A percentile compares a stretch with the other conserved stretches of the same genome.
Conservation (phyloP, 1,140 invertebrate genomes). For the Cydia strobilella region DNA sequence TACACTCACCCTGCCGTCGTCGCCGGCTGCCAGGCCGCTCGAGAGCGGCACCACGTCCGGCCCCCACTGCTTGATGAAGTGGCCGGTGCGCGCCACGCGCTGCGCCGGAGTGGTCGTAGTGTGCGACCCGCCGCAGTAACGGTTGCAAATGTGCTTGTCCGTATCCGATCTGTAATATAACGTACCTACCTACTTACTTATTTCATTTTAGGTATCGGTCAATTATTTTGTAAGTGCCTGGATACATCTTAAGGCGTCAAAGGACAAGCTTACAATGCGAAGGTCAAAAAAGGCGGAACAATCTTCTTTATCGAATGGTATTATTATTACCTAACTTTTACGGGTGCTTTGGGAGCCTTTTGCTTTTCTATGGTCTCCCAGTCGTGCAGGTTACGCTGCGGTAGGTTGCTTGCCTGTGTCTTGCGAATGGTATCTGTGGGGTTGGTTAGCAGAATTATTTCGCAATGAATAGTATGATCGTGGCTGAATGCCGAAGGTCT, state of each 20-base stretch:
- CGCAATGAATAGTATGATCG: too few species aligned
- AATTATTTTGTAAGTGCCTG: too few species aligned
- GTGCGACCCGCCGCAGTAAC: constrained; percentile 87
- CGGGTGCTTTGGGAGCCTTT: constrained; percentile 46
- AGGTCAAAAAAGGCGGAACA: too few species aligned
- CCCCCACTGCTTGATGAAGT: constrained; percentile 83
- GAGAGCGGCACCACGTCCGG: constrained; percentile 80
- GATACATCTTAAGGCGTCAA: too few species aligned
- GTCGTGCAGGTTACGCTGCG: constrained; percentile 70
- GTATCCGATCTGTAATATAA: constrained; percentile 48
- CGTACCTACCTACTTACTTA: constrained; percentile 28
- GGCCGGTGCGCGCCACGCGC: constrained; percentile 81
- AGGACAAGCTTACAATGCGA: too few species aligned
- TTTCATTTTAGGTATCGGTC: not conserved
- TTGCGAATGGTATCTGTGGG: constrained; percentile 79
- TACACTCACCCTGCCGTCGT: constrained; percentile 73
- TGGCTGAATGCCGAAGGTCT: too few species aligned
- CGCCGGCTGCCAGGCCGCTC: constrained; percentile 76
- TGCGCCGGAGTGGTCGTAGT: constrained; percentile 85
- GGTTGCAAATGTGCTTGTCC: constrained; percentile 83
- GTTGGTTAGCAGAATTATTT: constrained; percentile 13
- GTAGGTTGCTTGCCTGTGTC: constrained; percentile 73
- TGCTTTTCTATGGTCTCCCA: constrained; percentile 73
- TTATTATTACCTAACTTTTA: constrained; percentile 48
- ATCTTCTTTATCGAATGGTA: not conserved